Conservation (phyloP, 2,113 vertebrate species). For the Dicentrarchus labrax region DNA sequence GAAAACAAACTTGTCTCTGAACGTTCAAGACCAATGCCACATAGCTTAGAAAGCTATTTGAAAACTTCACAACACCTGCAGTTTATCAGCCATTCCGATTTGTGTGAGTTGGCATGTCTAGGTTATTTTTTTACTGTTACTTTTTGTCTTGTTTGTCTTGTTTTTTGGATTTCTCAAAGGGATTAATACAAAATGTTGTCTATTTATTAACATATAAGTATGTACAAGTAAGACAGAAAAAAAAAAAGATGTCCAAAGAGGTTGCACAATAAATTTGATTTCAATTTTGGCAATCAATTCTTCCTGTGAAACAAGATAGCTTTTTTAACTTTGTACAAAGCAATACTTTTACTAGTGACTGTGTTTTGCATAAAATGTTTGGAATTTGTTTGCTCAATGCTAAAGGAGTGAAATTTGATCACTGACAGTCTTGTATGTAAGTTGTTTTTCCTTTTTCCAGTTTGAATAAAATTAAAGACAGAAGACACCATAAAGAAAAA, state of each 20-base stretch:
- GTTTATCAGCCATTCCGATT: neutral
- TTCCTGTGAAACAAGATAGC: neutral
- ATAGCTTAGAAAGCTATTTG: neutral
- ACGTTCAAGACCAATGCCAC: neutral
- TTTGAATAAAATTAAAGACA: neutral
- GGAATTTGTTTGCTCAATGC: neutral
- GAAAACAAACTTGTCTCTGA: neutral
- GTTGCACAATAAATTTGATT: neutral
- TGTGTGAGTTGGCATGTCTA: neutral
- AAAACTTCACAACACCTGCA: neutral
- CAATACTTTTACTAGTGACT: neutral
- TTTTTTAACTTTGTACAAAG: neutral
- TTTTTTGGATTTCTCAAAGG: slow-evolving; percentile 8
- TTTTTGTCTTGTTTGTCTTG: neutral
- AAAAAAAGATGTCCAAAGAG: neutral
- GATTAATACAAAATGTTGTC: neutral
- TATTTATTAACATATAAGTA: neutral
- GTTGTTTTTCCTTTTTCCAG: neutral
- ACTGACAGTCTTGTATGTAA: neutral
- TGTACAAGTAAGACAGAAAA: neutral
- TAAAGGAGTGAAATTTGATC: neutral
- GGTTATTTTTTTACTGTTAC: neutral
- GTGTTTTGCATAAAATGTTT: slow-evolving; percentile 7
- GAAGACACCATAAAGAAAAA: neutral
- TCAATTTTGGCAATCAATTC: neutral